Evolutionary conservation across 2,888 invertebrate genomes (phyloP).

Genomic region (Epistrophella euchroma): DNA sequence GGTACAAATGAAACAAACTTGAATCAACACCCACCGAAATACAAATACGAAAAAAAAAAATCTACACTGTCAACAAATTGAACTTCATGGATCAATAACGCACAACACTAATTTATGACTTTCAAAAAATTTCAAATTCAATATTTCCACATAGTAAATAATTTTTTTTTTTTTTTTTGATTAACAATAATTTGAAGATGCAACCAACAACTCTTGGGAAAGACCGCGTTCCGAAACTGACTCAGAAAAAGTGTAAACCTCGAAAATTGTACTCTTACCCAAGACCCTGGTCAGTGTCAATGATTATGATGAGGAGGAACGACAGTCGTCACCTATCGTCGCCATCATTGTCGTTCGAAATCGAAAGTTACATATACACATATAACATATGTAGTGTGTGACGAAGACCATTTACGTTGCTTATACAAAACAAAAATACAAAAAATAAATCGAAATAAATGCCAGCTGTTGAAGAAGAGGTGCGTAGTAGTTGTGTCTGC

Average conservation of each 20-base stretch:
- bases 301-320: conserved; percentile 65
- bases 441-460: conserved; percentile 29
- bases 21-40: conserved; percentile 54
- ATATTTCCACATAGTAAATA: conserved; percentile 17
- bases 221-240: conserved; percentile 71
- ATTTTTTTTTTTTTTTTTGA: conserved; percentile 28
- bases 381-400: conserved; percentile 38
- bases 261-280: conserved; percentile 67
- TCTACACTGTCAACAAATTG: conserved; percentile 38
- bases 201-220: conserved; percentile 70
- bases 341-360: conserved; percentile 48
- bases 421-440: conserved; percentile 44
- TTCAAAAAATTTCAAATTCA: conserved; percentile 44
- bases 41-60: conserved; percentile 31
- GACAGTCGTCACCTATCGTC: conserved; percentile 14
- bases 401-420: conserved; percentile 21
- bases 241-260: conserved; percentile 64
- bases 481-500: conserved; percentile 12
- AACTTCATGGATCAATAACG: conserved; percentile 63
- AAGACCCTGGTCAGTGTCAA: conserved; percentile 73
- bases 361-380: conserved; percentile 62
- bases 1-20: conserved; percentile 41
- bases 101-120: conserved; percentile 55
- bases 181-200: conserved; percentile 59
- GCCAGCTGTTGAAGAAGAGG: conserved; percentile 15